phyloP scores from a whole-genome alignment of 2,113 vertebrate genomes.

The Rhineura floridana region DNA sequence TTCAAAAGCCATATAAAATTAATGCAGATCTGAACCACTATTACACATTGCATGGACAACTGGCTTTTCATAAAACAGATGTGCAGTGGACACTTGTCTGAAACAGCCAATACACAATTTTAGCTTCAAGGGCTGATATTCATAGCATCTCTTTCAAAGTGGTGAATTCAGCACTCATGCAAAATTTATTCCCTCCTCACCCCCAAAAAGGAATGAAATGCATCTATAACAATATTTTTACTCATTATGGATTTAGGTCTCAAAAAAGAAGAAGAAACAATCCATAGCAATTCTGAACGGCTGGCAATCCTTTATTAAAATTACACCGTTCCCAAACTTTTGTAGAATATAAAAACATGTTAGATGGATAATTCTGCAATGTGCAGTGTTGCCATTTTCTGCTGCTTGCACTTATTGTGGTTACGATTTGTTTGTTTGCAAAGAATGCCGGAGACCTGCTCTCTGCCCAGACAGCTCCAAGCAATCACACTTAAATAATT shows the following conservation, averaged over 20 bases:
- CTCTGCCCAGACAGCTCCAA: background rate
- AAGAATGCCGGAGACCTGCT: background rate
- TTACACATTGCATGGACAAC: background rate
- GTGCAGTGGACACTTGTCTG: background rate
- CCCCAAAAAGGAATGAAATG: background rate
- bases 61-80: background rate
- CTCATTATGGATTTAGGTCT: background rate
- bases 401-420: slow-evolving; percentile 2
- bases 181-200: background rate
- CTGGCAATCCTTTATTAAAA: background rate
- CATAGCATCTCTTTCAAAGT: background rate
- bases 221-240: background rate
- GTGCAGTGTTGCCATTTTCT: background rate
- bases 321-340: background rate
- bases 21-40: background rate
- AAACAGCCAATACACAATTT: background rate
- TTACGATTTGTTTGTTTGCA: slow-evolving; percentile 1
- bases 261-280: background rate
- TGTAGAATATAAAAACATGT: background rate
- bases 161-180: background rate
- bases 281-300: background rate
- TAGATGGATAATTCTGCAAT: background rate
- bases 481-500: slow-evolving; percentile 5
- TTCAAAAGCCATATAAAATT: background rate
- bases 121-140: background rate